phyloP scores from a whole-genome alignment of 2,888 invertebrate genomes.

The Torymus texanus region DNA sequence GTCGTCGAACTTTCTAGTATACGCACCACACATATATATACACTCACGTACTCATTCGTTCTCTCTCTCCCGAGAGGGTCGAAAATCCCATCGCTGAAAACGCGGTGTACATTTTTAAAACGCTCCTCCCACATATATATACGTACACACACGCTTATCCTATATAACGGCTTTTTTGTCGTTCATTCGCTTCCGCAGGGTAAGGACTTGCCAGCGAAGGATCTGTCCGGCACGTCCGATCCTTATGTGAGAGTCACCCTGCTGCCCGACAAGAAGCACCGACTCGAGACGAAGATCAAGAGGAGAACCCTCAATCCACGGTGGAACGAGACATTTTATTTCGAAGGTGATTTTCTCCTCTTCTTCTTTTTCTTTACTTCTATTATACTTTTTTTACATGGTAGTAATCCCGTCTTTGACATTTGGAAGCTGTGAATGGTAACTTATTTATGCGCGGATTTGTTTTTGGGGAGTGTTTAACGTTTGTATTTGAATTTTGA shows the following conservation, averaged over 20 bases:
- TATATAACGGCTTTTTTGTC: neutral
- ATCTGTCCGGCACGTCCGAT: slow-evolving; percentile 93
- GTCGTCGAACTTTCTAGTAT: too few species aligned
- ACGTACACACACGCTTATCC: neutral
- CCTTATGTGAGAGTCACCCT: slow-evolving; percentile 93
- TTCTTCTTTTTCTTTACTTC: neutral
- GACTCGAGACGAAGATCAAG: slow-evolving; percentile 94
- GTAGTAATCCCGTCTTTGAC: too few species aligned
- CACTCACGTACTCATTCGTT: too few species aligned
- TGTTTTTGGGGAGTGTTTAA: too few species aligned
- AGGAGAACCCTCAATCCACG: slow-evolving; percentile 91
- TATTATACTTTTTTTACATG: neutral
- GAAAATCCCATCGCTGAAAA: slow-evolving; percentile 1
- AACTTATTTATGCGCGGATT: too few species aligned
- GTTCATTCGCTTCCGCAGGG: slow-evolving; percentile 77
- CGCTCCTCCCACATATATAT: neutral
- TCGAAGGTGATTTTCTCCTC: slow-evolving; percentile 80
- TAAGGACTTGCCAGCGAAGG: slow-evolving; percentile 95
- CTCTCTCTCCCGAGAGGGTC: neutral
- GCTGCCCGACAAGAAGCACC: slow-evolving; percentile 93
- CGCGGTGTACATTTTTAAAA: slow-evolving; percentile 31
- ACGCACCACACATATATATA: too few species aligned
- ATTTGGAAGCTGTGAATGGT: too few species aligned
- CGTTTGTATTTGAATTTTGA: too few species aligned
- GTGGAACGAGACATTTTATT: slow-evolving; percentile 96